These are phyloP conservation scores for Platygyra sinensis DNA, from an alignment of 64 coral and sea anemone species.

Conservation along the genomic window DNA sequence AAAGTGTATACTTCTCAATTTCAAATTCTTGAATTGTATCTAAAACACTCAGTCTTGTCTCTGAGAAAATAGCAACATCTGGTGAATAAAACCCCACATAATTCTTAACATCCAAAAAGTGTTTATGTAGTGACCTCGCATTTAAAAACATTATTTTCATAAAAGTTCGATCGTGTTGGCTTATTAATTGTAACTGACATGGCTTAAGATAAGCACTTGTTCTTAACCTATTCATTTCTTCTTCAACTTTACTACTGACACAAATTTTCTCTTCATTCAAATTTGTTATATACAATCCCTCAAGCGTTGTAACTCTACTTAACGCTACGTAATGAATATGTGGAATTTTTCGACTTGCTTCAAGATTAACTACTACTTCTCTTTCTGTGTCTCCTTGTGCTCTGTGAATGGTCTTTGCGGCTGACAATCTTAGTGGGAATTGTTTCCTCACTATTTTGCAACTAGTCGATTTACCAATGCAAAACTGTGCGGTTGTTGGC, in stretches of 20 bases:
- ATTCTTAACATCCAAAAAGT: not conserved
- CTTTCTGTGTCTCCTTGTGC: constrained; percentile 20
- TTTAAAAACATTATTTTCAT: constrained; percentile 1
- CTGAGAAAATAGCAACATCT: constrained; percentile 44
- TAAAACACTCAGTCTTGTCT: constrained; percentile 43
- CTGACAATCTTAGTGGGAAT: constrained; percentile 47
- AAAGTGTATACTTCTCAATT: constrained; percentile 25
- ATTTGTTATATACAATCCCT: too few relatives aligned
- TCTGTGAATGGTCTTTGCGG: constrained; percentile 52
- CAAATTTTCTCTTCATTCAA: too few relatives aligned
- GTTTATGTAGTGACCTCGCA: constrained; percentile 5
- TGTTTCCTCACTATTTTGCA: constrained; percentile 11
- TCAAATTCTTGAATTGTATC: constrained; percentile 28
- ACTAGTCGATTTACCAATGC: constrained; percentile 23
- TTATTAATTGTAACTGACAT: not conserved
- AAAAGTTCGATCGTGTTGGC: not conserved
- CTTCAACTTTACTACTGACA: too few relatives aligned
- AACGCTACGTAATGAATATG: constrained; percentile 64
- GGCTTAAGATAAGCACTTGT: too few relatives aligned
- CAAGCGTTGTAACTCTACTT: not conserved
- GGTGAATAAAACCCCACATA: not conserved
- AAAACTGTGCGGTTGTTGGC: constrained; percentile 12
- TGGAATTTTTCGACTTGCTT: constrained; percentile 6
- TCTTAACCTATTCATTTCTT: too few relatives aligned
- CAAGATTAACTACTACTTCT: constrained; percentile 18